phyloP scores from a whole-genome alignment of 1,140 invertebrate species.

The Dermatophagoides farinae region DNA sequence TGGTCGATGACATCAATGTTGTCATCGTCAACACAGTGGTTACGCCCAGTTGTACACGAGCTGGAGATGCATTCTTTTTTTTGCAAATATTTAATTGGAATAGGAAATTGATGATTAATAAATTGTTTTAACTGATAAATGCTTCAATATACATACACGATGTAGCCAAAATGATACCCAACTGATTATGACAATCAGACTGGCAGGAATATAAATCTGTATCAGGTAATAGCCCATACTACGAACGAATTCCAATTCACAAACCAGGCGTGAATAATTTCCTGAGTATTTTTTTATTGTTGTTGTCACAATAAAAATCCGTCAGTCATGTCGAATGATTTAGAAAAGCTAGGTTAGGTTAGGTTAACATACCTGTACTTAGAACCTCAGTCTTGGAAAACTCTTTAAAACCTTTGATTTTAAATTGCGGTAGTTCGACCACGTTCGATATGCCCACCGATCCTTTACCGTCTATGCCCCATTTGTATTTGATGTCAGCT shows the following conservation, averaged over 20 bases:
- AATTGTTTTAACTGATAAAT: not conserved
- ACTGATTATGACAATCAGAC: conserved; percentile 31
- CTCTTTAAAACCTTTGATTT: conserved; percentile 39
- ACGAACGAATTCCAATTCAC: conserved; percentile 28
- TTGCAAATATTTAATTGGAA: not conserved
- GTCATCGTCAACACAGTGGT: conserved; percentile 61
- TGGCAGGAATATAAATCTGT: conserved; percentile 33
- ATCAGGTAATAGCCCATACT: conserved; percentile 33
- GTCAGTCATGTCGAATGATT: no score
- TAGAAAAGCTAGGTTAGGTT: not conserved
- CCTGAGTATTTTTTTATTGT: conserved; percentile 21
- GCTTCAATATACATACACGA: conserved; percentile 14
- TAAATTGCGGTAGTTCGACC: conserved; percentile 82
- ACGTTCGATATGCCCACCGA: conserved; percentile 76
- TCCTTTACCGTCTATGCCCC: conserved; percentile 50
- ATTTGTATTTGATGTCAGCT: conserved; percentile 44
- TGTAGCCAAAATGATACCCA: conserved; percentile 34
- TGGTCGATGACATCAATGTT: conserved; percentile 93
- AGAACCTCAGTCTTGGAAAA: conserved; percentile 13
- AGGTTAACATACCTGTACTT: conserved; percentile 17
- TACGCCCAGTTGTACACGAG: conserved; percentile 31
- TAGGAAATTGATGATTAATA: not conserved
- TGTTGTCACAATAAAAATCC: not conserved
- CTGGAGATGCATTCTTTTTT: conserved; percentile 23
- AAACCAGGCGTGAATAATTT: conserved; percentile 31